Percentiles rank a stretch among this genome's conserved stretches.
Evolutionary conservation across 2,113 vertebrate genomes (phyloP).

Genomic region (Miniopterus natalensis): DNA sequence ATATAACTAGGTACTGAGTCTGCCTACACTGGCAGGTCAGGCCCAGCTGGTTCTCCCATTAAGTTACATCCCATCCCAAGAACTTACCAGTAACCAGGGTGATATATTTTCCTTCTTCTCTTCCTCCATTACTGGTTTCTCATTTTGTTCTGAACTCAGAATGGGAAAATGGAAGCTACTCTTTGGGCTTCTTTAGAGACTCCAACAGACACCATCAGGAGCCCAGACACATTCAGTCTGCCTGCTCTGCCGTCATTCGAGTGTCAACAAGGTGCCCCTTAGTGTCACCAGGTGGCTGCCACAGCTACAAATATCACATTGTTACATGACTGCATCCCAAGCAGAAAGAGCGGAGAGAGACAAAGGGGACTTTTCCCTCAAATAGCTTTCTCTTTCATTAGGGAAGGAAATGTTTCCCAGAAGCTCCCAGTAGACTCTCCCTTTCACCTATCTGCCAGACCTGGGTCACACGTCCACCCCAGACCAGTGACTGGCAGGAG

Average conservation of each 20-base stretch:
- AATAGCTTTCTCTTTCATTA: not conserved
- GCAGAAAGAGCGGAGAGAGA: not conserved
- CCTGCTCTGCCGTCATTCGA: not conserved
- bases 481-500: not conserved
- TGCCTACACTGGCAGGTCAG: not conserved
- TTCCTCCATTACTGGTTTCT: not conserved
- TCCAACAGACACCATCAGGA: not conserved
- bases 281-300: not conserved
- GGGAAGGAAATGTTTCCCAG: not conserved
- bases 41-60: not conserved
- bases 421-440: not conserved
- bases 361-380: not conserved
- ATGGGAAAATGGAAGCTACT: not conserved
- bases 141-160: not conserved
- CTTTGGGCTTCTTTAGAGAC: not conserved
- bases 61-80: not conserved
- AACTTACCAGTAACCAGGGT: not conserved
- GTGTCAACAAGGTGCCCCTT: not conserved
- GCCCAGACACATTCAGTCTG: not conserved
- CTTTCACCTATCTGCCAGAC: not conserved
- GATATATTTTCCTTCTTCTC: not conserved
- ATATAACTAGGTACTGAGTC: not conserved
- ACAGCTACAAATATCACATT: not conserved
- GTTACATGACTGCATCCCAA: not conserved
- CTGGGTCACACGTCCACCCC: not conserved